Evolutionary conservation across 2,888 invertebrate genomes (phyloP).

Genomic region (Atherix ibis): DNA sequence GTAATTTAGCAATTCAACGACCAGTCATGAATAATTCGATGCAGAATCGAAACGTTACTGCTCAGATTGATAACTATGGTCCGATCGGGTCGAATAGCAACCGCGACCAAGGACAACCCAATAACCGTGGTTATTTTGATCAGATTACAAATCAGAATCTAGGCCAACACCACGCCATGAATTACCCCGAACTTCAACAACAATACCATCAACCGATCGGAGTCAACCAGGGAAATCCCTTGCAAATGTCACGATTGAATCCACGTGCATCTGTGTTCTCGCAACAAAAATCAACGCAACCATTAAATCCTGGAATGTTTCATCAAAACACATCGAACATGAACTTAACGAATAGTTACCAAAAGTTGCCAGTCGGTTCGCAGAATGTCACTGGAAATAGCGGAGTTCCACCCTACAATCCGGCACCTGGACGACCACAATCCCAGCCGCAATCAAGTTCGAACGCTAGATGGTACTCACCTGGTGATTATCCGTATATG

Average conservation of each 20-base stretch:
- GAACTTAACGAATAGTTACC: slow-evolving; percentile 14
- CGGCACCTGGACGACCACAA: slow-evolving; percentile 20
- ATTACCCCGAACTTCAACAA: slow-evolving; percentile 13
- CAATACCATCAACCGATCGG: slow-evolving; percentile 15
- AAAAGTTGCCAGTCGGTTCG: slow-evolving; percentile 11
- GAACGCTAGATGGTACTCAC: slow-evolving; percentile 17
- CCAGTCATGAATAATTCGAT: slow-evolving; percentile 14
- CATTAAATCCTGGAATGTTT: slow-evolving; percentile 15
- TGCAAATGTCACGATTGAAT: slow-evolving; percentile 53
- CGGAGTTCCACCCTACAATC: slow-evolving; percentile 10
- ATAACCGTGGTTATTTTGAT: slow-evolving; percentile 10
- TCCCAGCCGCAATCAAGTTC: slow-evolving; percentile 21
- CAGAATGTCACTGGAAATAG: slow-evolving; percentile 7
- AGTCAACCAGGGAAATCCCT: slow-evolving; percentile 22
- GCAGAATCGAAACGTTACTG: slow-evolving; percentile 11
- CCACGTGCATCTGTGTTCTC: slow-evolving; percentile 69
- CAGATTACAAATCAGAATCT: slow-evolving; percentile 17
- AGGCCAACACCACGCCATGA: slow-evolving; percentile 12
- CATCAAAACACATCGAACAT: slow-evolving; percentile 17
- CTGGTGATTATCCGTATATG: slow-evolving; percentile 18
- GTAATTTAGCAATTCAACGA: slow-evolving; percentile 26
- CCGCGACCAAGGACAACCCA: slow-evolving; percentile 12
- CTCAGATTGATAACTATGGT: slow-evolving; percentile 21
- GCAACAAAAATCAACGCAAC: slow-evolving; percentile 15
- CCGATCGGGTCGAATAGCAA: slow-evolving; percentile 22